Percentiles rank a stretch among this genome's conserved stretches.
Evolutionary conservation across 2,888 invertebrate genomes (phyloP).

Genomic region (Anaspis maculata): DNA sequence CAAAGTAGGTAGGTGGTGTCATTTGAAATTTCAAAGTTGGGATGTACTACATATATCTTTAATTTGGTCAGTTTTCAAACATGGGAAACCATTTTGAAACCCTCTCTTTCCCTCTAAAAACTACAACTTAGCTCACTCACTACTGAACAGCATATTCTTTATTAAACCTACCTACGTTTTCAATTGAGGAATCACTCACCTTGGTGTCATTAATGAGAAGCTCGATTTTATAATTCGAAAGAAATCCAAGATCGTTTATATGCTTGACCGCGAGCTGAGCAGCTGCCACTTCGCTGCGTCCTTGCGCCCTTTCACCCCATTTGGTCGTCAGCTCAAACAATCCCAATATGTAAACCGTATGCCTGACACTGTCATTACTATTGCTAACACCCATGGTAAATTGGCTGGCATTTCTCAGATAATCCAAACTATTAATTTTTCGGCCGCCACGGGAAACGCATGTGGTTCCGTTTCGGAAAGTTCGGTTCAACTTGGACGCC

Average conservation of each 20-base stretch:
- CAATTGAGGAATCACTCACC: constrained; percentile 45
- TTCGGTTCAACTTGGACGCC: not conserved
- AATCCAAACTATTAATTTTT: not conserved
- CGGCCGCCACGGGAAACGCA: too few relatives aligned
- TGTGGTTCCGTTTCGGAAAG: too few relatives aligned
- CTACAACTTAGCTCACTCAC: too few relatives aligned
- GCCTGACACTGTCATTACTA: not conserved
- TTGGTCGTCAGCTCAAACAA: constrained; percentile 69
- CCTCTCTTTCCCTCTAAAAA: too few relatives aligned
- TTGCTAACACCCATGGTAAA: constrained; percentile 1
- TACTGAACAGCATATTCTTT: too few relatives aligned
- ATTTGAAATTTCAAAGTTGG: too few relatives aligned
- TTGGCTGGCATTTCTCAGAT: not conserved
- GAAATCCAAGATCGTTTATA: constrained; percentile 60
- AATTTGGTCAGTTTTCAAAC: too few relatives aligned
- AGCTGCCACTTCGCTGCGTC: constrained; percentile 66
- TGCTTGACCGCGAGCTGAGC: constrained; percentile 73
- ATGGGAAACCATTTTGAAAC: too few relatives aligned
- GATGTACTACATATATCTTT: too few relatives aligned
- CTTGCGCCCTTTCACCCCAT: constrained; percentile 57
- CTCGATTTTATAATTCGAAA: constrained; percentile 66
- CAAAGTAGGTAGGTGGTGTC: too few relatives aligned
- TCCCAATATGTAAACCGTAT: constrained; percentile 50
- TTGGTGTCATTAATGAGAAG: constrained; percentile 78
- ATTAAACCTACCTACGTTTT: too few relatives aligned